Evolutionary conservation across 2,113 vertebrate genomes (phyloP).

Genomic region (Scomber colias): DNA sequence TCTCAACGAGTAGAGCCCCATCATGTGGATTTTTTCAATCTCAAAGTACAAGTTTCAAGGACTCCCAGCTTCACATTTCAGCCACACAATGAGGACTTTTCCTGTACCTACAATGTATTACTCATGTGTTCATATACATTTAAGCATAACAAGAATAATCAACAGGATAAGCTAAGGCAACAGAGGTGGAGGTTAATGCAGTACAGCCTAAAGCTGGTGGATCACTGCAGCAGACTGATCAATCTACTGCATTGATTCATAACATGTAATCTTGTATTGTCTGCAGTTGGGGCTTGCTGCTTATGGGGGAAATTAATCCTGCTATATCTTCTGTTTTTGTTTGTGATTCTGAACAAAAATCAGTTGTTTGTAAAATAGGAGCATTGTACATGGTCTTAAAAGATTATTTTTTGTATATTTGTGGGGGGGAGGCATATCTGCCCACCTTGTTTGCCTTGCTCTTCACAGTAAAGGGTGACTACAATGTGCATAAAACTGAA

Average conservation of each 20-base stretch:
- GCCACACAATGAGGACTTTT: conserved; percentile 34
- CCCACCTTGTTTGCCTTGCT: conserved; percentile 64
- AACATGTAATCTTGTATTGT: conserved; percentile 76
- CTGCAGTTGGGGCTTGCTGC: conserved; percentile 84
- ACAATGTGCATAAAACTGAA: conserved; percentile 67
- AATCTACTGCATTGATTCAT: conserved; percentile 67
- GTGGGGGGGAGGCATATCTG: conserved; percentile 54
- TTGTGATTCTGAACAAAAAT: conserved; percentile 80
- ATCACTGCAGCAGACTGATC: conserved; percentile 51
- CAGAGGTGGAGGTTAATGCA: conserved; percentile 52
- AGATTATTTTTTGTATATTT: conserved; percentile 56
- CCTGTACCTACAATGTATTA: conserved; percentile 48
- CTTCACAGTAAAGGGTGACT: conserved; percentile 68
- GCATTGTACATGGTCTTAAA: conserved; percentile 60
- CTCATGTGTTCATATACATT: conserved; percentile 59
- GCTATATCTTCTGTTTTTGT: conserved; percentile 69
- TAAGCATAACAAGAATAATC: conserved; percentile 63
- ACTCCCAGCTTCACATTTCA: conserved; percentile 58
- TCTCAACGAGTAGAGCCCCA: conserved; percentile 55
- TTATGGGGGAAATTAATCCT: conserved; percentile 71
- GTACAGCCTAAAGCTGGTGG: conserved; percentile 56
- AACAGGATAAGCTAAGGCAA: conserved; percentile 50
- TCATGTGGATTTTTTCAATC: conserved; percentile 58
- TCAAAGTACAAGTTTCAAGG: conserved; percentile 50
- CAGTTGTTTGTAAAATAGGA: conserved; percentile 69